Evolutionary conservation across 2,797 vertebrate species (phyloP).

Genomic region (Melanotaenia nigrans): DNA sequence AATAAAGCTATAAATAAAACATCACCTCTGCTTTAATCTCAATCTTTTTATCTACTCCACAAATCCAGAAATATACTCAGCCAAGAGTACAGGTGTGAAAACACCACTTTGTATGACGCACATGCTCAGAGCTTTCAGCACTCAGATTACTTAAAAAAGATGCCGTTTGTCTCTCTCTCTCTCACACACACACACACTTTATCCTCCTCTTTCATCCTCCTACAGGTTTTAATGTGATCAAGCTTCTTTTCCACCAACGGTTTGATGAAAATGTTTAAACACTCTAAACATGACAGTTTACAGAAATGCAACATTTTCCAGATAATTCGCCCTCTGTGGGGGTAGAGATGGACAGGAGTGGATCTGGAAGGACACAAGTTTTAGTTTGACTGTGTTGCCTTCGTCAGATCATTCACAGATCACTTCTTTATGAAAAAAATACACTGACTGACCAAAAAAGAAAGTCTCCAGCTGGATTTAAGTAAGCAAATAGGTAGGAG

Average conservation of each 20-base stretch:
- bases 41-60: conserved; percentile 38
- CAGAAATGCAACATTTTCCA: too few species aligned
- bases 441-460: too few species aligned
- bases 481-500: too few species aligned
- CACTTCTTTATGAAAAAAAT: too few species aligned
- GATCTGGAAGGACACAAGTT: too few species aligned
- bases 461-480: too few species aligned
- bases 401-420: too few species aligned
- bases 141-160: conserved; percentile 36
- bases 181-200: neutral
- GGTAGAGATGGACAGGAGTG: too few species aligned
- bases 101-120: conserved; percentile 12
- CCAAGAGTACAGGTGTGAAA: conserved; percentile 24
- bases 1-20: conserved; percentile 21
- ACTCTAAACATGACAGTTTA: neutral
- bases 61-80: conserved; percentile 38
- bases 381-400: too few species aligned
- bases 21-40: conserved; percentile 39
- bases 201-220: conserved; percentile 49
- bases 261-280: conserved; percentile 27
- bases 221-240: conserved; percentile 41
- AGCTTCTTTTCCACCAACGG: conserved; percentile 5
- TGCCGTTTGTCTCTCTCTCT: conserved; percentile 34
- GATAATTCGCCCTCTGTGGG: too few species aligned
- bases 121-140: conserved; percentile 13